These are phyloP conservation scores for Dinoponera quadriceps DNA, from an alignment of 1,140 invertebrate genomes.

Conservation along the genomic window DNA sequence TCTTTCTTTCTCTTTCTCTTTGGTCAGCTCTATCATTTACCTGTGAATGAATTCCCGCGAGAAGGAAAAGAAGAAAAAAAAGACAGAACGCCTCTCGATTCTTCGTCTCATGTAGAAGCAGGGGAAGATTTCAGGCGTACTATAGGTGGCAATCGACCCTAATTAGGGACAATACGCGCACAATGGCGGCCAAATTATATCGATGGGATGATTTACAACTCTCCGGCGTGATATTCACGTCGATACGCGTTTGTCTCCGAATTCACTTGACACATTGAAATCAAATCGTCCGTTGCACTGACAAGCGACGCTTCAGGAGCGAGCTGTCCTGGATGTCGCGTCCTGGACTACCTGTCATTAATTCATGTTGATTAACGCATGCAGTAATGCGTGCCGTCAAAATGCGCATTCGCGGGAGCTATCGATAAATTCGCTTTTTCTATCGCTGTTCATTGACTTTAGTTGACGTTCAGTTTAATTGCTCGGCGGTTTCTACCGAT, in stretches of 20 bases:
- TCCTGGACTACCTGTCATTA: conserved; percentile 39
- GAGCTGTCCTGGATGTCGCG: conserved; percentile 6
- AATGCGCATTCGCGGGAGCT: background rate
- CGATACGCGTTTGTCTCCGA: conserved; percentile 38
- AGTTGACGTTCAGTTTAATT: too few relatives aligned
- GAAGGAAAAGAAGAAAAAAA: too few relatives aligned
- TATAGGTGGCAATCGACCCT: background rate
- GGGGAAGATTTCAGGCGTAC: background rate
- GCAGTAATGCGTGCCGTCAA: background rate
- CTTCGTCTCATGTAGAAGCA: background rate
- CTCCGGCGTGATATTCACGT: conserved; percentile 30
- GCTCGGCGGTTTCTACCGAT: too few relatives aligned
- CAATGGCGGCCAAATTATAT: conserved; percentile 52
- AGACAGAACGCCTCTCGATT: background rate
- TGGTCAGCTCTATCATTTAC: too few relatives aligned
- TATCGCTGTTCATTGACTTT: background rate
- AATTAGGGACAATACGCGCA: conserved; percentile 9
- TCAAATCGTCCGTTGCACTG: conserved; percentile 46
- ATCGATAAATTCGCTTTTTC: background rate
- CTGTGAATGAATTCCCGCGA: too few relatives aligned
- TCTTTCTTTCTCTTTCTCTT: too few relatives aligned
- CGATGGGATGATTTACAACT: conserved; percentile 69
- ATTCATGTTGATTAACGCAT: conserved; percentile 39
- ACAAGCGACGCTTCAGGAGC: conserved; percentile 18
- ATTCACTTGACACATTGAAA: conserved; percentile 59